Base-by-base conservation (phyloP, 1,140 invertebrate genomes). In the Bombus superbus region DNA sequence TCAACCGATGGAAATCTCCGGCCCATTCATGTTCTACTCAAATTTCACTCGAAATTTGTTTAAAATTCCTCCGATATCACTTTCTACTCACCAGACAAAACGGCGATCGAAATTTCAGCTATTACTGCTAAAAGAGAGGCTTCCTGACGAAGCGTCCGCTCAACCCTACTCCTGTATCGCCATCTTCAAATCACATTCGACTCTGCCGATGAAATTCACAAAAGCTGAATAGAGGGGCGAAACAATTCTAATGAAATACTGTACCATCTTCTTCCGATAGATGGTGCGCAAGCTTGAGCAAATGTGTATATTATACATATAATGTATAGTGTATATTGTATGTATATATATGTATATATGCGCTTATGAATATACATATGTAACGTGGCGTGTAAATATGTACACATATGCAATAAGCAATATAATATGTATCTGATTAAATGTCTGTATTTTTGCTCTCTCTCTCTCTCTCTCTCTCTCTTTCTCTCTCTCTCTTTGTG, bases 101-200 rank as follows among this genome's bases (percentile, higher is more conserved):
- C 42, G 35, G 47, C 57, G 59, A 64, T 71, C 69, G 79, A 40
- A 59, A 76, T 80, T 71, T 79, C 44, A 40, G 75, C 82, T 72
- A 71, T 85, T 82, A 79, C 79, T 62, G 74, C 76, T 53, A 53
- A 83, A 89, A 82, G 86, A 91, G 80, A 90, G 89, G 82, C 89
- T 92, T 92, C 89, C 91, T 91, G 78, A 83, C 89, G 88, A 85
- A 91, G 87, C 91, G 88, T 88, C 89, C 83, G 86, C 69, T 68
- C 87, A 89, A 92, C 89, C 91, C 94, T 93, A 94, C 92, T 93
- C 94, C 92, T 91, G 79, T 84, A 91, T 92, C 93, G 94, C 94
- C 94, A 95, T 95, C 92, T 95, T 95, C 91, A 91, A 90, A 93
- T 84, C 87, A 78, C 83, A 68, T 85, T 86, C 86, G 86, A 90